Conservation (phyloP, 2,888 invertebrate species). For the Conus canariensis region DNA sequence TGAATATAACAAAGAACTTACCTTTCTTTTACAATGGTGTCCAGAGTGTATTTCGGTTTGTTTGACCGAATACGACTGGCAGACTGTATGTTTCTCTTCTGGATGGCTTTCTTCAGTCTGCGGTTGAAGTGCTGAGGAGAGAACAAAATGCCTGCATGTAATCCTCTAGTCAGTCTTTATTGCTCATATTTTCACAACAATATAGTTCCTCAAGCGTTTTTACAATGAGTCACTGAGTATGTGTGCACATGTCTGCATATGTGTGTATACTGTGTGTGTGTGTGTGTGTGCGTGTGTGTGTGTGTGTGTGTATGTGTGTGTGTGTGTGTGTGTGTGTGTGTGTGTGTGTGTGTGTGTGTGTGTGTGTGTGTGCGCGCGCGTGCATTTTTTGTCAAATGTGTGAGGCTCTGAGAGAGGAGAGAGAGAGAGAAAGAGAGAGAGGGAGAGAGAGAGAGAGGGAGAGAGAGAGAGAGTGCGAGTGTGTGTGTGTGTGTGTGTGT, state of each 20-base stretch:
- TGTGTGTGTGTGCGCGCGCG: background rate
- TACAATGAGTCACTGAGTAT: background rate
- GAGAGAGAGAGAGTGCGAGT: no score
- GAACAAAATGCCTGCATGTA: background rate
- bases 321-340: no score
- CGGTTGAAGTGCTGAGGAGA: constrained; percentile 81
- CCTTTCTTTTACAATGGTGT: constrained; percentile 97
- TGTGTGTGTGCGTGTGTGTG: background rate
- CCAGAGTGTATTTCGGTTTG: constrained; percentile 92
- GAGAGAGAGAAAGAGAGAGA: no score
- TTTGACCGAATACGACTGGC: constrained; percentile 88
- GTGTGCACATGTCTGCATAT: background rate
- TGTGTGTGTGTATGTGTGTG: background rate
- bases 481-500: background rate
- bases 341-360: no score
- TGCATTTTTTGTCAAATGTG: background rate
- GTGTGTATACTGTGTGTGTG: background rate
- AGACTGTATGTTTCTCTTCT: constrained; percentile 88
- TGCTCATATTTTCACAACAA: no score
- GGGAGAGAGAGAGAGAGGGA: no score
- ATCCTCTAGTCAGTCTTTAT: no score
- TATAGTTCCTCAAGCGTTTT: no score
- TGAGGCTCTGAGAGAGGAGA: no score
- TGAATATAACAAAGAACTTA: constrained; percentile 56
- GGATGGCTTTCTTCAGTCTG: constrained; percentile 85